A percentile compares a stretch with the other conserved stretches of the same genome.
Evolutionary conservation across 2,888 invertebrate genomes (phyloP).

Genomic region (Lasioglossum marginatum): DNA sequence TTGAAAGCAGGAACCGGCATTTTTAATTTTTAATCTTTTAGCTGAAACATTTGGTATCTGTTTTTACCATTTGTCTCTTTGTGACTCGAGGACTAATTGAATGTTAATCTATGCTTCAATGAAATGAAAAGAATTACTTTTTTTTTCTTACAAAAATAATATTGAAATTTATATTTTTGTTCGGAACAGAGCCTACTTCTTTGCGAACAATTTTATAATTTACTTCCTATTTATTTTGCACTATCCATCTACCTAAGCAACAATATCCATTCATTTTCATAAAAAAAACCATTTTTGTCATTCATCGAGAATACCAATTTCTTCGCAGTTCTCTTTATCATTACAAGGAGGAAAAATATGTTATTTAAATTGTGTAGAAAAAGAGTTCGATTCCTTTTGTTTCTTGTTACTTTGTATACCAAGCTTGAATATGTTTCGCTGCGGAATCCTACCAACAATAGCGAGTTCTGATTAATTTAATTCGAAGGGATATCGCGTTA

Average conservation of each 20-base stretch:
- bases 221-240: neutral
- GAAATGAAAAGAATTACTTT: neutral
- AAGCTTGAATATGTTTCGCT: neutral
- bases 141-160: neutral
- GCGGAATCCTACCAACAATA: slow-evolving; percentile 1
- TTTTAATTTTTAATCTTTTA: neutral
- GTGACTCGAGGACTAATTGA: neutral
- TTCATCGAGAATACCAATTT: neutral
- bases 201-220: neutral
- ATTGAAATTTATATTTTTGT: neutral
- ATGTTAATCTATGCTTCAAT: neutral
- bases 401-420: neutral
- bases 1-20: neutral
- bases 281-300: neutral
- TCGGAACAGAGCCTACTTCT: neutral
- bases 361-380: neutral
- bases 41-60: neutral
- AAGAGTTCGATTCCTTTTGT: neutral
- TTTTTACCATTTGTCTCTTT: neutral
- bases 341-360: neutral
- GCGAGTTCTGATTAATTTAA: no score
- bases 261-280: neutral
- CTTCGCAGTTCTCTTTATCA: neutral
- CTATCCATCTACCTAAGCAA: neutral
- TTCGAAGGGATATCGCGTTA: neutral